Evolutionary conservation across 2,797 vertebrate species (phyloP).

Genomic region (Tenualosa thibaudeaui): DNA sequence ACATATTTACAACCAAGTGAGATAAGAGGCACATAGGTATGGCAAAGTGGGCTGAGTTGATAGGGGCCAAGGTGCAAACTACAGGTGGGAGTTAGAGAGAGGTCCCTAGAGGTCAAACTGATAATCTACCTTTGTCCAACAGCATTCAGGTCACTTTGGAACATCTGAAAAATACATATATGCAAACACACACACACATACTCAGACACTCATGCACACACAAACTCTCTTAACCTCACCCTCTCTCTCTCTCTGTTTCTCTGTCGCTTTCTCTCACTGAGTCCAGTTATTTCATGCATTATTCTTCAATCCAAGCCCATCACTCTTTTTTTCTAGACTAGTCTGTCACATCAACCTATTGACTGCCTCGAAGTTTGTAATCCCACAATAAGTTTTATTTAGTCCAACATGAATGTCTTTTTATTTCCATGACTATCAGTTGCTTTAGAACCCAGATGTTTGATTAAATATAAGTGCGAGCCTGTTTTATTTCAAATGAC

Average conservation of each 20-base stretch:
- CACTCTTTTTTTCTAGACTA: background rate
- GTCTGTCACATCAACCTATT: background rate
- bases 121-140: background rate
- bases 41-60: background rate
- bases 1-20: conserved; percentile 35
- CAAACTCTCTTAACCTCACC: background rate
- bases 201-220: conserved; percentile 12
- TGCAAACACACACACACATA: background rate
- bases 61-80: background rate
- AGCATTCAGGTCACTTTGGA: background rate
- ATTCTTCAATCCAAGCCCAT: background rate
- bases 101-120: background rate
- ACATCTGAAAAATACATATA: background rate
- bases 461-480: background rate
- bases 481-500: background rate
- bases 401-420: background rate
- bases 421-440: background rate
- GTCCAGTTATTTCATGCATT: background rate
- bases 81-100: background rate
- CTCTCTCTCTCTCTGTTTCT: background rate
- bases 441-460: background rate
- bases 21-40: conserved; percentile 28
- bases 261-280: background rate
- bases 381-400: background rate
- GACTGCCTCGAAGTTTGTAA: background rate